Evolutionary conservation across 2,797 vertebrate genomes (phyloP).

Genomic region (Setipinna tenuifilis): DNA sequence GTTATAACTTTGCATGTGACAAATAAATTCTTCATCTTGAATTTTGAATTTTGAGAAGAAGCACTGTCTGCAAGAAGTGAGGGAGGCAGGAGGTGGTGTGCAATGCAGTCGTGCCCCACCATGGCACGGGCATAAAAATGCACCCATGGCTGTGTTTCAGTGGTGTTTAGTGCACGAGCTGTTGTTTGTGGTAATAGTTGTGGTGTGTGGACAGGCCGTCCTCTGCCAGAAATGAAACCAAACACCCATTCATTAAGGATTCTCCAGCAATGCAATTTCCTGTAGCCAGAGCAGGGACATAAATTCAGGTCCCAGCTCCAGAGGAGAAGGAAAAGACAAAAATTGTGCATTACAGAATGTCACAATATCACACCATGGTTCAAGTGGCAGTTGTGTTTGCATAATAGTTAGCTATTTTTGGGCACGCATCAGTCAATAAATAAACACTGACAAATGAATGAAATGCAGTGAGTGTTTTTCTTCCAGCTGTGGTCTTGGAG

Average conservation of each 20-base stretch:
- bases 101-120: background rate
- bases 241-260: slow-evolving; percentile 18
- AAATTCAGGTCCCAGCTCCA: background rate
- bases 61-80: too few relatives aligned
- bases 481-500: background rate
- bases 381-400: background rate
- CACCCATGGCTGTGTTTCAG: background rate
- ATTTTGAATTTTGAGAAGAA: too few relatives aligned
- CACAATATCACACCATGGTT: background rate
- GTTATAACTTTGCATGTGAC: too few relatives aligned
- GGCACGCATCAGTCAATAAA: too few relatives aligned
- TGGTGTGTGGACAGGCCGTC: slow-evolving; percentile 11
- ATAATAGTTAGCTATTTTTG: too few relatives aligned
- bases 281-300: slow-evolving; percentile 1
- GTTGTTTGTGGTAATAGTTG: slow-evolving; percentile 22
- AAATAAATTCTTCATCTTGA: too few relatives aligned
- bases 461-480: background rate
- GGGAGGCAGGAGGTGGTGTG: background rate
- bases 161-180: slow-evolving; percentile 9
- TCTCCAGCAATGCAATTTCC: background rate
- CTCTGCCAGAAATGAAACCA: slow-evolving; percentile 12
- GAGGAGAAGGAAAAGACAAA: background rate
- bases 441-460: background rate
- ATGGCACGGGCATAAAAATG: background rate
- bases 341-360: background rate